A percentile compares a stretch with the other conserved stretches of the same genome.
These are phyloP conservation scores for Mythimna impura DNA, from an alignment of 2,888 invertebrate genomes.

Conservation along the genomic window DNA sequence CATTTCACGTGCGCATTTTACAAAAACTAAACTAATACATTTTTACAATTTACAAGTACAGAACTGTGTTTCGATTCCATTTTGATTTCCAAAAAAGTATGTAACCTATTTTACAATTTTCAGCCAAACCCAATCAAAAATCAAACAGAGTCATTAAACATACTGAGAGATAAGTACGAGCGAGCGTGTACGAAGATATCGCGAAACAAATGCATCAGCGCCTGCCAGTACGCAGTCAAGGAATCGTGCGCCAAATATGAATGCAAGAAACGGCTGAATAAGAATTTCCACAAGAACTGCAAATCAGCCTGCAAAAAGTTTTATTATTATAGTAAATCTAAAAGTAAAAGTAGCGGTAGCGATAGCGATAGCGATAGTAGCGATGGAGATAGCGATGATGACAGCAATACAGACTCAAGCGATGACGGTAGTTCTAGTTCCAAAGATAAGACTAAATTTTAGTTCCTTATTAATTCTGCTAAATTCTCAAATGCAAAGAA, in stretches of 20 bases:
- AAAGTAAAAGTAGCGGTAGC: conserved; percentile 4
- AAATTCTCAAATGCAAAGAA: conserved; percentile 8
- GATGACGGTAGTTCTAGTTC: not conserved
- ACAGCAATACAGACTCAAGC: not conserved
- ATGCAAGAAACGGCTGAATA: conserved; percentile 62
- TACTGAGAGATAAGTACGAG: conserved; percentile 74
- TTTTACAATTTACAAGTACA: too few relatives aligned
- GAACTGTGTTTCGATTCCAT: too few relatives aligned
- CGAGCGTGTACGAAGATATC: conserved; percentile 70
- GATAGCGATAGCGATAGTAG: not conserved
- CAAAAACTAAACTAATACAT: too few relatives aligned
- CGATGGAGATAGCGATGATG: conserved; percentile 12
- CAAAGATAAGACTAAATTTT: not conserved
- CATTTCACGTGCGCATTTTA: too few relatives aligned
- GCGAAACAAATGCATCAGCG: conserved; percentile 66
- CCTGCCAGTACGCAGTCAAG: conserved; percentile 64
- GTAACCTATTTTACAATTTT: not conserved
- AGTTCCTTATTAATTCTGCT: not conserved
- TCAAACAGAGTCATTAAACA: conserved; percentile 48
- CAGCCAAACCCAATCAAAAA: conserved; percentile 2
- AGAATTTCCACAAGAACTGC: conserved; percentile 66
- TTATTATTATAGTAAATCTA: conserved; percentile 57
- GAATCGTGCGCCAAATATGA: conserved; percentile 62
- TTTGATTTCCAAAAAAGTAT: too few relatives aligned
- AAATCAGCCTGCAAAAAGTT: conserved; percentile 64